These are phyloP conservation scores for Drosophila subobscura DNA, from an alignment of 1,140 invertebrate genomes.

Conservation along the genomic window DNA sequence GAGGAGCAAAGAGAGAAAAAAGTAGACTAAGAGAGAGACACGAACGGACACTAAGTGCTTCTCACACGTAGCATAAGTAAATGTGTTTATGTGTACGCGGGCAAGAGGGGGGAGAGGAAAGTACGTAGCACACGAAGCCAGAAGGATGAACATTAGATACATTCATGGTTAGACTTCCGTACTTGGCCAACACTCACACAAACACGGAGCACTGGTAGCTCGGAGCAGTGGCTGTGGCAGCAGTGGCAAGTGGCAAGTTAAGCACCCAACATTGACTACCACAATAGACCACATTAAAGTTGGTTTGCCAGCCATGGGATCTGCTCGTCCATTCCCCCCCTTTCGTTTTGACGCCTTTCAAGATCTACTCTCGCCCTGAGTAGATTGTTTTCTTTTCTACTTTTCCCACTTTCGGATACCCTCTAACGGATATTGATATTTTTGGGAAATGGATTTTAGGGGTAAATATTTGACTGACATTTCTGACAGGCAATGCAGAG, in stretches of 20 bases:
- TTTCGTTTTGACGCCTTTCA: constrained; percentile 28
- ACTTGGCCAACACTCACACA: constrained; percentile 37
- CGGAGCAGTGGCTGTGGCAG: constrained; percentile 7
- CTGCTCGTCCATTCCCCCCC: constrained; percentile 1
- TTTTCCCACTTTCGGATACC: constrained; percentile 6
- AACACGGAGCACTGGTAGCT: constrained; percentile 5
- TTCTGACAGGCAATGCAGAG: too few species aligned
- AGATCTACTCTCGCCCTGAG: constrained; percentile 33
- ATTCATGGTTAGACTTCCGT: constrained; percentile 74
- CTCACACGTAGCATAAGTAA: constrained; percentile 75
- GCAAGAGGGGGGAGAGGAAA: constrained; percentile 33
- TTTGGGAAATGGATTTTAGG: too few species aligned
- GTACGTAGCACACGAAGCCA: constrained; percentile 58
- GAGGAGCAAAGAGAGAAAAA: not conserved
- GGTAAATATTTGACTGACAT: too few species aligned
- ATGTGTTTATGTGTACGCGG: constrained; percentile 66
- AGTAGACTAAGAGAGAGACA: constrained; percentile 16
- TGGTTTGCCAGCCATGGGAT: constrained; percentile 45
- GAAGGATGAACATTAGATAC: constrained; percentile 81
- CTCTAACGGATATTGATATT: constrained; percentile 4
- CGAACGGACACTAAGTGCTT: constrained; percentile 69
- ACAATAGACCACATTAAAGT: constrained; percentile 79
- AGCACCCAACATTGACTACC: constrained; percentile 77
- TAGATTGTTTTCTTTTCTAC: constrained; percentile 20
- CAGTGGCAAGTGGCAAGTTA: constrained; percentile 71